These are phyloP conservation scores for Blastobasis adustella DNA, from an alignment of 2,888 invertebrate genomes.

Conservation along the genomic window DNA sequence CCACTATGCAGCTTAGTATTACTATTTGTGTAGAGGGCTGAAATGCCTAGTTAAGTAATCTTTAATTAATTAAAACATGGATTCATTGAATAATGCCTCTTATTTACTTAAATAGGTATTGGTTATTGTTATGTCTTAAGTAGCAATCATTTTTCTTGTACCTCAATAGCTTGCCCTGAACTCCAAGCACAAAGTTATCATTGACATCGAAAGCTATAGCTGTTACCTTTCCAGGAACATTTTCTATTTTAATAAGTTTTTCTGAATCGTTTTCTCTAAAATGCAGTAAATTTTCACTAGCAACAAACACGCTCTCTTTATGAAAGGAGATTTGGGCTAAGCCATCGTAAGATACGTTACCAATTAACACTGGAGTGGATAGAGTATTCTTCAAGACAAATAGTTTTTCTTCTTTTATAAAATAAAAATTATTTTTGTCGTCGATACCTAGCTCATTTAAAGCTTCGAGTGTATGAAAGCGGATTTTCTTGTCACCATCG, in stretches of 20 bases:
- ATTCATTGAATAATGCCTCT: neutral
- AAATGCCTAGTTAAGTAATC: too few species aligned
- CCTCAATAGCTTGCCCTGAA: constrained; percentile 41
- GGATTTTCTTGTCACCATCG: constrained; percentile 42
- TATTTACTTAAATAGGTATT: constrained; percentile 10
- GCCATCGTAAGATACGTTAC: constrained; percentile 42
- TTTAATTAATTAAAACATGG: neutral
- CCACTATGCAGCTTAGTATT: too few species aligned
- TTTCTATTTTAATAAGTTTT: constrained; percentile 35
- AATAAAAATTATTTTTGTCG: constrained; percentile 54
- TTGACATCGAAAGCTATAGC: constrained; percentile 49
- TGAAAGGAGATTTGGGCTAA: constrained; percentile 52
- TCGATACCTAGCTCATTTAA: constrained; percentile 52
- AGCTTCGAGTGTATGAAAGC: constrained; percentile 38
- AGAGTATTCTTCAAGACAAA: constrained; percentile 39
- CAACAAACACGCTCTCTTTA: constrained; percentile 42
- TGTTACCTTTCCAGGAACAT: constrained; percentile 42
- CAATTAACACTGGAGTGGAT: constrained; percentile 34
- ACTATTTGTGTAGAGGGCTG: too few species aligned
- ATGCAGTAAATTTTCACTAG: constrained; percentile 43
- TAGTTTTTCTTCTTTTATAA: constrained; percentile 41
- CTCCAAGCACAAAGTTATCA: constrained; percentile 47
- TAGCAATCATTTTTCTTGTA: constrained; percentile 45
- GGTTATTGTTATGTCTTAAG: constrained; percentile 17
- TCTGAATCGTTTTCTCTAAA: constrained; percentile 48